These are phyloP conservation scores for Seira ritae DNA, from an alignment of 2,888 invertebrate species.

Conservation along the genomic window DNA sequence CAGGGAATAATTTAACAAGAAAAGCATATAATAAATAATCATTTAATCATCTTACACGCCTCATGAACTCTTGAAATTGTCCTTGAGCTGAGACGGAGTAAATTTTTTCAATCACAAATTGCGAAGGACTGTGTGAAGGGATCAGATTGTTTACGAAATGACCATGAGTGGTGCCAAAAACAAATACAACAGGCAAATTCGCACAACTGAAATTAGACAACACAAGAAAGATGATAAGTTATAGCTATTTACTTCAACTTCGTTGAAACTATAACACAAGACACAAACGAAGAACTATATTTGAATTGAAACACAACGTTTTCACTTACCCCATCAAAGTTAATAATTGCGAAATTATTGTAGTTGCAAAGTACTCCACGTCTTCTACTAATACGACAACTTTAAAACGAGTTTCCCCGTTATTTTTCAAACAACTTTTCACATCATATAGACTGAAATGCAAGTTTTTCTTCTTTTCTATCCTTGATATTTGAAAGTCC, in stretches of 20 bases:
- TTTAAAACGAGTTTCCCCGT: no score
- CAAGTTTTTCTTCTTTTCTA: neutral
- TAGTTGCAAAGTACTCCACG: conserved; percentile 63
- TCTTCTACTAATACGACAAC: conserved; percentile 68
- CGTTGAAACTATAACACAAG: no score
- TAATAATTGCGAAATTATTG: conserved; percentile 62
- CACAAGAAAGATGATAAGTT: neutral
- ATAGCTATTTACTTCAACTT: neutral
- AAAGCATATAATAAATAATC: no score
- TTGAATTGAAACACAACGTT: no score
- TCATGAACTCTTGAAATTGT: conserved; percentile 60
- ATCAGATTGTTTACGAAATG: conserved; percentile 58
- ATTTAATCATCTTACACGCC: conserved; percentile 60
- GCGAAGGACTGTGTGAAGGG: conserved; percentile 56
- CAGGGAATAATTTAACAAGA: no score
- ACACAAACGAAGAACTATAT: no score
- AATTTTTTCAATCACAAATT: conserved; percentile 63
- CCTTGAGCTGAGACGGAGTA: conserved; percentile 46
- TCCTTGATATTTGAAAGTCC: neutral
- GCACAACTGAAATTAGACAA: conserved; percentile 44
- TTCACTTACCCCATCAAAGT: conserved; percentile 63
- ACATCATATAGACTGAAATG: conserved; percentile 51
- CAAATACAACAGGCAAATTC: conserved; percentile 60
- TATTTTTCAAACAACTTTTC: conserved; percentile 20
- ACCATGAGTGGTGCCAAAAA: conserved; percentile 60